Evolutionary conservation across 2,797 vertebrate species (phyloP).

Genomic region (Ctenosaura bakeri): DNA sequence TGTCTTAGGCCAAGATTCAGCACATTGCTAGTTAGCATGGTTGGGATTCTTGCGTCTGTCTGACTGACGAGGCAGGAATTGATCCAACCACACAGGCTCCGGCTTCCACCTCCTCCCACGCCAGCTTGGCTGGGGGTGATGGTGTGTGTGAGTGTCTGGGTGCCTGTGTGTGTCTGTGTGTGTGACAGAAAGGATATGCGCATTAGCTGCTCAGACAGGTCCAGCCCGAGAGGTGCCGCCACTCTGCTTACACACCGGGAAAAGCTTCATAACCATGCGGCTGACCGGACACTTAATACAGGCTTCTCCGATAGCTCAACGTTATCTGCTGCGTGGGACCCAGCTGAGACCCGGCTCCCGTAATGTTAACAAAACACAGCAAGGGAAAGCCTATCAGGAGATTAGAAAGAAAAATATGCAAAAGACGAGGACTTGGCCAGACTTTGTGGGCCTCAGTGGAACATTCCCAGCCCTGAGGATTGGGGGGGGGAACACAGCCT

Average conservation of each 20-base stretch:
- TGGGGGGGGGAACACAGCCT: not conserved
- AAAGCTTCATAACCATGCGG: slow-evolving; percentile 6
- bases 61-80: not conserved
- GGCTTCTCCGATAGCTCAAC: slow-evolving; percentile 73
- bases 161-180: too few species aligned
- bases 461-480: slow-evolving; percentile 43
- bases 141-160: too few species aligned
- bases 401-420: not conserved
- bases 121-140: not conserved
- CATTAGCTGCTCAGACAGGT: slow-evolving; percentile 59
- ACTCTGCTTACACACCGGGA: not conserved
- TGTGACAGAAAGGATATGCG: slow-evolving; percentile 25
- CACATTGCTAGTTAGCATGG: slow-evolving; percentile 64
- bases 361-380: slow-evolving; percentile 43
- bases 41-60: slow-evolving; percentile 68
- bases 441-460: slow-evolving; percentile 43
- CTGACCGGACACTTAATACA: slow-evolving; percentile 64
- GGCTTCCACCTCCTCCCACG: not conserved
- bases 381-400: slow-evolving; percentile 45
- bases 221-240: slow-evolving; percentile 41
- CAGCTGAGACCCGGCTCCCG: slow-evolving; percentile 56
- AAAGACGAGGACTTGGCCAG: slow-evolving; percentile 50
- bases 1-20: slow-evolving; percentile 56
- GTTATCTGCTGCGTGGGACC: slow-evolving; percentile 59
- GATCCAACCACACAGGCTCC: slow-evolving; percentile 48